Base-by-base conservation (phyloP, 2,888 invertebrate genomes). In the Isoperla grammatica region DNA sequence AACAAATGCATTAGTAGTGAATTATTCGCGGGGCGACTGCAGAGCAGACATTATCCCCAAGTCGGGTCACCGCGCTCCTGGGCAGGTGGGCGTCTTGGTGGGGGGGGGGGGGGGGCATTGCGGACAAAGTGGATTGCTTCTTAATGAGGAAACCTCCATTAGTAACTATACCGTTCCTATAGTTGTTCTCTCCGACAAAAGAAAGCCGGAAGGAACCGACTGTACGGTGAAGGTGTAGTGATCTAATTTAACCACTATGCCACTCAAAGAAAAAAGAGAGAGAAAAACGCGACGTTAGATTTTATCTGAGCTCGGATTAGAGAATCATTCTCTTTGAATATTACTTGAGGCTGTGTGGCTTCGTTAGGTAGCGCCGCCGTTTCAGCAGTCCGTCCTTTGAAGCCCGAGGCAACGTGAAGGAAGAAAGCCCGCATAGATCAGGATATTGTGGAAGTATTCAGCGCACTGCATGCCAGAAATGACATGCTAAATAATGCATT, bases 61-160 rank as follows among this genome's bases (percentile, higher is more conserved):
- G 37, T 29, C 39, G 13, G 53, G 53, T 53, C 53, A 53, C 53
- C 35, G 17, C 8, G 29, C 29, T 29, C 8, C 29, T 29, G 29
- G 29, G 29, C 15, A 17, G 19, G 49, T 49, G 29, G 29, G 49
- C 49, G 49, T 29, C 23, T 35, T 22, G n/a, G 49, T 22, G 12
- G 37, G 19, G 12, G 46, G 8, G 22, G 53, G 17, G 53, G 37
- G 37, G 9, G 15, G 53, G 37, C 37, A 17, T 37, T 39, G 53
- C 15, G 17, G 15, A 61, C 56, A 50, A 58, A 58, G 58, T 58
- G 58, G 58, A 58, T 58, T 58, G 58, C 40, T 49, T 58, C 22
- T 49, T 58, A 53, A 58, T 58, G 58, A 58, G 50, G 15, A 15
- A 15, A 43, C 40, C 58, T 58, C 58, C 50, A 50, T 58, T 50